Evolutionary conservation across 2,888 invertebrate genomes (phyloP).

Genomic region (Barypeithes pellucidus): DNA sequence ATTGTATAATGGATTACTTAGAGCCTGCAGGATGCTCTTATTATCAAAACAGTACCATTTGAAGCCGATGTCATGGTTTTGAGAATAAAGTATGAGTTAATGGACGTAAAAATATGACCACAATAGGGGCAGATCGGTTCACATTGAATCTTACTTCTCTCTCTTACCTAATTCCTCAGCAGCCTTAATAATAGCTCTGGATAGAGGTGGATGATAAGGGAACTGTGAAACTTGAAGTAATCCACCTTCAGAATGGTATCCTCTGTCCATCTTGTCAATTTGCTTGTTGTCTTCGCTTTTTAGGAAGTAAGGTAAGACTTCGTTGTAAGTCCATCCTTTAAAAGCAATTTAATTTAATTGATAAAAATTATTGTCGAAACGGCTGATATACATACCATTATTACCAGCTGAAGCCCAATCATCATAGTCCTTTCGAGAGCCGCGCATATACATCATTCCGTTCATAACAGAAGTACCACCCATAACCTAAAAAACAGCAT

Average conservation of each 20-base stretch:
- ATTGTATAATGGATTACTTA: neutral
- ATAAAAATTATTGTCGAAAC: too few species aligned
- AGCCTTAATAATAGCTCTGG: constrained; percentile 84
- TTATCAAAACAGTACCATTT: too few species aligned
- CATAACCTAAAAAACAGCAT: constrained; percentile 79
- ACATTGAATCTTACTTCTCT: too few species aligned
- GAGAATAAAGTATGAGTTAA: too few species aligned
- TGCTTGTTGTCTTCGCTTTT: constrained; percentile 88
- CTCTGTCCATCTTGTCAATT: constrained; percentile 81
- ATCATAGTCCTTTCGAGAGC: constrained; percentile 90
- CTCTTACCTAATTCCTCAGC: constrained; percentile 82
- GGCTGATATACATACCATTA: constrained; percentile 70
- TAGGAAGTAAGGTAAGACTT: constrained; percentile 91
- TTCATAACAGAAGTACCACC: constrained; percentile 96
- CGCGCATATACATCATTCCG: constrained; percentile 97
- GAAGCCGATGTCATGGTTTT: too few species aligned
- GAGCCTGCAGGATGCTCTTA: neutral
- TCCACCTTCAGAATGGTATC: constrained; percentile 86
- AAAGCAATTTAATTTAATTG: neutral
- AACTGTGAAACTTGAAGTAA: constrained; percentile 86
- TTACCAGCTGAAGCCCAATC: constrained; percentile 90
- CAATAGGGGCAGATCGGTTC: too few species aligned
- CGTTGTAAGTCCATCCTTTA: constrained; percentile 86
- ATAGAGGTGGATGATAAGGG: constrained; percentile 89
- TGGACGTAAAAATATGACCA: too few species aligned